These are phyloP conservation scores for Chaetura pelagica DNA, from an alignment of 2,113 vertebrate genomes.

Conservation along the genomic window DNA sequence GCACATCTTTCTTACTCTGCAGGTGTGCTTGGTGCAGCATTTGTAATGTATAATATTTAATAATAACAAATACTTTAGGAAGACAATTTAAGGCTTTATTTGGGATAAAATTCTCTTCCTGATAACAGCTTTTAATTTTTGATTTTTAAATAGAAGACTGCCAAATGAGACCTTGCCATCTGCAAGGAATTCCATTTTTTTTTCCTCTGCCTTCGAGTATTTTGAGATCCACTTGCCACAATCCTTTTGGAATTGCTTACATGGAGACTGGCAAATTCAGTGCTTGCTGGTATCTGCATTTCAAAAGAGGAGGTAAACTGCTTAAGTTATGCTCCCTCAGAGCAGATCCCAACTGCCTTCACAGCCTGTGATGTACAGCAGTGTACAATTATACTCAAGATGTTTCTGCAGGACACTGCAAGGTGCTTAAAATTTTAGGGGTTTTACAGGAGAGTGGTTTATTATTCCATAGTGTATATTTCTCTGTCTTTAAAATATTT, in stretches of 20 bases:
- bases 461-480: not conserved
- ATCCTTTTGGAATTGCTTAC: not conserved
- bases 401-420: not conserved
- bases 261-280: not conserved
- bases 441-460: not conserved
- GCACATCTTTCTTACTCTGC: not conserved
- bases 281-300: not conserved
- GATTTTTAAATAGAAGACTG: not conserved
- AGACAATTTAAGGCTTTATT: not conserved
- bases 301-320: not conserved
- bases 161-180: not conserved
- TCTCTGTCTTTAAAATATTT: not conserved
- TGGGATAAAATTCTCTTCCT: not conserved
- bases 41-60: not conserved
- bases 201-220: not conserved
- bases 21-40: not conserved
- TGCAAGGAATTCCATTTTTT: not conserved
- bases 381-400: not conserved
- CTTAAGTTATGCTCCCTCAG: not conserved
- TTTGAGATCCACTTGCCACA: not conserved
- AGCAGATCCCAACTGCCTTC: not conserved
- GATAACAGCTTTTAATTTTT: not conserved
- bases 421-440: not conserved
- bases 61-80: not conserved
- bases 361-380: not conserved